Base-by-base conservation (phyloP, 2,113 vertebrate species). In the Calidris pugnax region DNA sequence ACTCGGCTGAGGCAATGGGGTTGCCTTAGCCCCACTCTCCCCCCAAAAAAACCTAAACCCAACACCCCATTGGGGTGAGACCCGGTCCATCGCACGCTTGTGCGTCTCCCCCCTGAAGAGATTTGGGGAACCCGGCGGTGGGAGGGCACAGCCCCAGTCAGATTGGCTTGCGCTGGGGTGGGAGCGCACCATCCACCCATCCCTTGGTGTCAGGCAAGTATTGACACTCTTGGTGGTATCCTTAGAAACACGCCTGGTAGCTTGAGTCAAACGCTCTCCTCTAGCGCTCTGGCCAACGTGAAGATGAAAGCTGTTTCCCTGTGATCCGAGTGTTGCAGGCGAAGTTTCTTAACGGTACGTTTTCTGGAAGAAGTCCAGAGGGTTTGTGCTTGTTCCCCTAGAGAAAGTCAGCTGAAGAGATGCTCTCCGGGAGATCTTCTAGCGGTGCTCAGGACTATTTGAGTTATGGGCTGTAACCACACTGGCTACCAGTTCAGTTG, bases 1-100 rank as follows among this genome's bases (percentile, higher is more conserved):
- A 23, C 10, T 22, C 4, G 14, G 14, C 27, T n/a, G 63, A 51
- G 69, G 45, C 3, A 37, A 13, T 39, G 2, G 51, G 41, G 41
- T 43, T 79, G 47, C n/a, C 9, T 59, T 22, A 26, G 35, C 27
- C 15, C 39, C 39, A 41, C 39, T 12, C 14, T 7, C 30, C 10
- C 2, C 14, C 39, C 10, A 41, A 4, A 3, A 1, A 17, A 16
- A 48, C 19, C 47, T 10, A 19, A 9, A 3, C 4, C 9, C 43
- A 3, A 28, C 6, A 50, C 7, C 17, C 30, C 12, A 6, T 32
- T 27, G 3, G 81, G 37, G 30, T 51, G 50, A 23, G 27, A 60
- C 21, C 2, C 4, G 2, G 10, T 14, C 35, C 14, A 1, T 53
- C 0, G 8, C 20, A 7, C 0, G 0, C 26, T 21, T 8, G 16